These are phyloP conservation scores for Aricia agestis DNA, from an alignment of 1,140 invertebrate species.

Conservation along the genomic window DNA sequence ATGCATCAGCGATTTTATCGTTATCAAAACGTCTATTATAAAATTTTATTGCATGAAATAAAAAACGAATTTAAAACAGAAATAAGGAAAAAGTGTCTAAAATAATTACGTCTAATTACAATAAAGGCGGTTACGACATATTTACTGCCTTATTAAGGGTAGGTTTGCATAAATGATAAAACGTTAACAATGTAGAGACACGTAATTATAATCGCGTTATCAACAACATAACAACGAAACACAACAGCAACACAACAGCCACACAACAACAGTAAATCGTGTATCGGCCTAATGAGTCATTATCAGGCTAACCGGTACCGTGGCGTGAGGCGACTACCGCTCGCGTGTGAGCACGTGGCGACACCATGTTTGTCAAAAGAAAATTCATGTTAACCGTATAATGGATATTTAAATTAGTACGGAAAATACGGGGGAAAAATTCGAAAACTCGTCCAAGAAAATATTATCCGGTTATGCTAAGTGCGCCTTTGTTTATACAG, in stretches of 20 bases:
- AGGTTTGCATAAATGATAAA: constrained; percentile 4
- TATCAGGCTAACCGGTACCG: constrained; percentile 8
- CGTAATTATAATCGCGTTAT: constrained; percentile 9
- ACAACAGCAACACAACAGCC: neutral
- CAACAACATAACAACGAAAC: neutral
- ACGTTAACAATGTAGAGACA: constrained; percentile 7
- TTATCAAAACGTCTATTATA: too few species aligned
- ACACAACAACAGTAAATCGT: constrained; percentile 12
- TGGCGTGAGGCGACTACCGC: constrained; percentile 1
- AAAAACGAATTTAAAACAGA: too few species aligned
- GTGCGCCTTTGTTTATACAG: neutral
- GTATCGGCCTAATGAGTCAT: constrained; percentile 19
- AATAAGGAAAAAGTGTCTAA: too few species aligned
- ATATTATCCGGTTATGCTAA: neutral
- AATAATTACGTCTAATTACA: too few species aligned
- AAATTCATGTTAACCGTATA: constrained; percentile 8
- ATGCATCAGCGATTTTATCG: too few species aligned
- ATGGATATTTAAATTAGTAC: neutral
- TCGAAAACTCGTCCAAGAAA: neutral
- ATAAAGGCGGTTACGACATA: too few species aligned
- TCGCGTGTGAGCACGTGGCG: constrained; percentile 9
- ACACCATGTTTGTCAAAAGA: constrained; percentile 8
- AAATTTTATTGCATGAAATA: too few species aligned
- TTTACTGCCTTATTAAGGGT: neutral
- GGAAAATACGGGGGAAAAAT: neutral